A percentile compares a stretch with the other conserved stretches of the same genome.
phyloP scores from a whole-genome alignment of 1,140 invertebrate species.

The Atopsyche davidsoni region DNA sequence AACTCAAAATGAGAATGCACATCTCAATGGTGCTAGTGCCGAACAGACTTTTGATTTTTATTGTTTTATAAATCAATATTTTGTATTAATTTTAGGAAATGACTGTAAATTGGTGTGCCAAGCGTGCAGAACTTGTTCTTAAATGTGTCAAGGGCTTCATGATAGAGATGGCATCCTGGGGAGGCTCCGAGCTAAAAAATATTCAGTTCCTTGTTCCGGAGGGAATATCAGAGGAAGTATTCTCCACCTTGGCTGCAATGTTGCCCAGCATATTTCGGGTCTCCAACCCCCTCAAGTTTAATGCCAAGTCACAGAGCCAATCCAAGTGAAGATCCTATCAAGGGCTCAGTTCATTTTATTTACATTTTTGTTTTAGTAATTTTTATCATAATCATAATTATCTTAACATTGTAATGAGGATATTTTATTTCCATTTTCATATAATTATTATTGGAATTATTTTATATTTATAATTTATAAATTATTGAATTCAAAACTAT shows the following conservation, averaged over 20 bases:
- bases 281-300: slow-evolving; percentile 64
- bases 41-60: background rate
- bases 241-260: slow-evolving; percentile 78
- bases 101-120: slow-evolving; percentile 93
- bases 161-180: slow-evolving; percentile 94
- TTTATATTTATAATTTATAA: no score
- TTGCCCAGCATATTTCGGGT: slow-evolving; percentile 84
- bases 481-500: no score
- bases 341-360: no score
- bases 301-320: slow-evolving; percentile 14
- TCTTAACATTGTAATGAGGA: no score
- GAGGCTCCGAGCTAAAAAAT: slow-evolving; percentile 84
- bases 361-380: no score
- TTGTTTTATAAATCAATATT: slow-evolving; percentile 3
- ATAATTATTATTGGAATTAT: no score
- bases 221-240: slow-evolving; percentile 80
- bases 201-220: slow-evolving; percentile 55
- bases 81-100: slow-evolving; percentile 86
- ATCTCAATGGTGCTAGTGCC: no score
- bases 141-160: slow-evolving; percentile 99
- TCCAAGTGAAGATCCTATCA: no score
- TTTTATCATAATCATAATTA: no score
- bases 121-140: slow-evolving; percentile 91
- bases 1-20: no score
- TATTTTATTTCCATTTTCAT: no score